phyloP scores from a whole-genome alignment of 2,113 vertebrate genomes.

The Calonectris borealis region DNA sequence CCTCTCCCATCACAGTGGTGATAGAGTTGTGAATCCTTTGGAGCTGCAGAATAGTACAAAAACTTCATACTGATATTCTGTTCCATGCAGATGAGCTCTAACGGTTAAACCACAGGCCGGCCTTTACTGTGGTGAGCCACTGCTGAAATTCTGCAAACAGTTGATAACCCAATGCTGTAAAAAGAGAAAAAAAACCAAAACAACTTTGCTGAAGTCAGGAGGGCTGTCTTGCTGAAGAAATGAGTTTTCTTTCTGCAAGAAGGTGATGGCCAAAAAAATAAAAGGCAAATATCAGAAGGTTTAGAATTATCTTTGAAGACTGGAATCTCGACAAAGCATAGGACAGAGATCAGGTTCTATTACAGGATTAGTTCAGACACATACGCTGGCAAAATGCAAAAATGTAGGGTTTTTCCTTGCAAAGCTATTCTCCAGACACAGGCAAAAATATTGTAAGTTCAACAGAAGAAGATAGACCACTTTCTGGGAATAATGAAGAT shows the following conservation, averaged over 20 bases:
- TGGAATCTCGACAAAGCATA: neutral
- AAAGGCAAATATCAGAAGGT: neutral
- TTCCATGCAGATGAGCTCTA: neutral
- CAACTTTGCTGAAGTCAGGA: neutral
- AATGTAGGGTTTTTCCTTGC: neutral
- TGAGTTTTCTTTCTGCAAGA: neutral
- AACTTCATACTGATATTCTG: neutral
- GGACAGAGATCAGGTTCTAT: neutral
- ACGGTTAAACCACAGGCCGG: neutral
- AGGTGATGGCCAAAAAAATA: neutral
- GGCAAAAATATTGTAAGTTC: neutral
- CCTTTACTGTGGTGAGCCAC: neutral
- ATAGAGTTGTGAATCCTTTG: neutral
- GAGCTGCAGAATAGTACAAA: neutral
- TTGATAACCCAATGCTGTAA: neutral
- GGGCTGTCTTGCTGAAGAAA: neutral
- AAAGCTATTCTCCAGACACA: neutral
- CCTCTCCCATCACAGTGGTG: neutral
- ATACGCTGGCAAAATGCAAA: neutral
- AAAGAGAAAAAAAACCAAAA: neutral
- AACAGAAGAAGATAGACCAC: neutral
- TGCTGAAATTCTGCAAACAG: neutral
- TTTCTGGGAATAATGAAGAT: neutral
- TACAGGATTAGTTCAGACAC: neutral
- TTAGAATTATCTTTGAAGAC: slow-evolving; percentile 6